These are phyloP conservation scores for Phymanthus crucifer DNA, from an alignment of 92 coral and sea anemone species.

Conservation along the genomic window DNA sequence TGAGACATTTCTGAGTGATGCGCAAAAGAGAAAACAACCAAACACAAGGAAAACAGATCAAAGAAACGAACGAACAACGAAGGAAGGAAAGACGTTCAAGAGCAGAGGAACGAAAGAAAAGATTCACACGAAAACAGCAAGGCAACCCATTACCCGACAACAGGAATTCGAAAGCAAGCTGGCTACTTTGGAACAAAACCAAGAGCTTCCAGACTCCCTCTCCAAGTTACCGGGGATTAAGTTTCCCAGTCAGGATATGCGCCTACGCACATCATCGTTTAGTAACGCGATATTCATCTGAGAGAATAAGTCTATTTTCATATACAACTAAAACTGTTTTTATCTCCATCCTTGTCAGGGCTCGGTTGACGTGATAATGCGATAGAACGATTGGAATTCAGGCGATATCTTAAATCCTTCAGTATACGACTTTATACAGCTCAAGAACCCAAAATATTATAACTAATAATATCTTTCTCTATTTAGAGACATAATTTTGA, in stretches of 20 bases:
- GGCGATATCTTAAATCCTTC: neutral
- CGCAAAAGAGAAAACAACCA: neutral
- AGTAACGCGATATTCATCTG: neutral
- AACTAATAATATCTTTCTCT: too few species aligned
- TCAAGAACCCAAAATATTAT: neutral
- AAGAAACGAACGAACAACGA: neutral
- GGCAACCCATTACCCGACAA: too few species aligned
- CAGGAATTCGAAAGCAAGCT: too few species aligned
- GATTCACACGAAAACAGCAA: too few species aligned
- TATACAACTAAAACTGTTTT: neutral
- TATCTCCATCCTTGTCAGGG: neutral
- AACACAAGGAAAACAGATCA: too few species aligned
- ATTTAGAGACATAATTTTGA: too few species aligned
- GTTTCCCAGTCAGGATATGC: too few species aligned
- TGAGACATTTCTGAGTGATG: neutral
- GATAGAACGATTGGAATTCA: slow-evolving; percentile 6
- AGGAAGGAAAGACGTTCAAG: neutral
- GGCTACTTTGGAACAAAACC: neutral
- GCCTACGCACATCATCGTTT: neutral
- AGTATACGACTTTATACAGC: neutral
- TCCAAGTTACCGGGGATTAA: neutral
- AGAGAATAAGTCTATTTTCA: neutral
- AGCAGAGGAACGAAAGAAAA: neutral
- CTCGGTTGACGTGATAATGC: neutral
- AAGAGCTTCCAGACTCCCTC: neutral